Evolutionary conservation across 2,888 invertebrate species (phyloP), one percentile per base, ranked within the genome.

Genomic region (Schizotus pectinicornis): DNA sequence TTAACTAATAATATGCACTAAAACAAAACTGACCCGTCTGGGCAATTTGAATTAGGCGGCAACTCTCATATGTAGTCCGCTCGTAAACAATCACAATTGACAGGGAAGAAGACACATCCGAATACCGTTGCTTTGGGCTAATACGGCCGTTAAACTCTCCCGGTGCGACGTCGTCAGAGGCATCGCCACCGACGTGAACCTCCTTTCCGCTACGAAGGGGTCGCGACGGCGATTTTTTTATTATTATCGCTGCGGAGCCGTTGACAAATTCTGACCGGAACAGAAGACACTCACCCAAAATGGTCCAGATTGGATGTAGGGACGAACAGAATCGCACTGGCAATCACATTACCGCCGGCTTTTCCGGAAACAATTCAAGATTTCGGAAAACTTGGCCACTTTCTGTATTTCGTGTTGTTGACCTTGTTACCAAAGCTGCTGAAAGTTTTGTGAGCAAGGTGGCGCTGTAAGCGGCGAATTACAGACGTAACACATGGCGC

Each of bases 391-490:
- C 61, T 64, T 67, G 63, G 64, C 68, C 64, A 64, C 61, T 68
- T 69, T 70, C 66, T 62, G 62, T 65, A 69, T 69, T 70, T 69
- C 70, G 72, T 73, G 75, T 74, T 75, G 75, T 74, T 79, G 79
- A 79, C 79, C 79, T 79, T 79, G 78, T 78, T 78, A 76, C 74
- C 67, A 76, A 78, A 77, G 75, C 76, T 76, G 76, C 77, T 75
- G 74, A 68, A 72, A 68, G 71, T 73, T 71, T 73, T 72, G 63
- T 69, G 62, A 61, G 63, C 63, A 60, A 68, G 58, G 63, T 62
- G 62, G 68, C 69, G 64, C 68, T 65, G 41, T 33, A 47, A 35
- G 37, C 52, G 38, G 47, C 22, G 37, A 36, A 31, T 42, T 41
- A 35, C 9, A 42, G 43, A 36, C 7, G 34, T 3, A 8, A 34